These are phyloP conservation scores for Vombatus ursinus DNA, from an alignment of 2,113 vertebrate genomes.

Conservation along the genomic window DNA sequence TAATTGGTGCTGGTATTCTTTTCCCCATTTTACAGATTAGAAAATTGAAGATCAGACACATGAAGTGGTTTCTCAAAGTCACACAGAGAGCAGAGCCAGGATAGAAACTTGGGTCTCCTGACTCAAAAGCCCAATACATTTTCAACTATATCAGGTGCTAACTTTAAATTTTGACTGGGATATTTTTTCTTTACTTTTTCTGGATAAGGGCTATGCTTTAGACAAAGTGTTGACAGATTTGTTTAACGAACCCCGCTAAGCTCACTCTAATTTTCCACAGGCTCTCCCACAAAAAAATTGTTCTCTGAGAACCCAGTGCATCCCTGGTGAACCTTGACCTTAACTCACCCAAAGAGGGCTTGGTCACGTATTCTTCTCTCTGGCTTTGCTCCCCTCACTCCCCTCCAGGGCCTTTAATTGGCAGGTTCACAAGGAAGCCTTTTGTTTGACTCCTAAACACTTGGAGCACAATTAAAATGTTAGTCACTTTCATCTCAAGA, in stretches of 20 bases:
- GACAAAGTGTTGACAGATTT: neutral
- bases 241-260: neutral
- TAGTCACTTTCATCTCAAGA: conserved; percentile 80
- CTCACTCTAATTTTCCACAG: neutral
- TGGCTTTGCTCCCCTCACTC: conserved; percentile 7
- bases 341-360: conserved; percentile 79
- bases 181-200: neutral
- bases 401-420: conserved; percentile 80
- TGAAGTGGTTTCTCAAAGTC: neutral
- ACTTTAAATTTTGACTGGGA: neutral
- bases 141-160: neutral
- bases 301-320: conserved; percentile 77
- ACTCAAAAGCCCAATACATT: neutral
- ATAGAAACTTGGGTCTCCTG: neutral
- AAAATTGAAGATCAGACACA: neutral
- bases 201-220: neutral
- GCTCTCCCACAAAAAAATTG: neutral
- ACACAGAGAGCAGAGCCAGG: neutral
- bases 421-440: conserved; percentile 84
- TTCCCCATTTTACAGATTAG: neutral
- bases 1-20: neutral
- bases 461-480: conserved; percentile 74
- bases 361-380: conserved; percentile 74
- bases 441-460: conserved; percentile 83
- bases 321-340: conserved; percentile 77